These are phyloP conservation scores for Phalacrocorax pelagicus DNA, from an alignment of 2,113 vertebrate species.

Conservation along the genomic window DNA sequence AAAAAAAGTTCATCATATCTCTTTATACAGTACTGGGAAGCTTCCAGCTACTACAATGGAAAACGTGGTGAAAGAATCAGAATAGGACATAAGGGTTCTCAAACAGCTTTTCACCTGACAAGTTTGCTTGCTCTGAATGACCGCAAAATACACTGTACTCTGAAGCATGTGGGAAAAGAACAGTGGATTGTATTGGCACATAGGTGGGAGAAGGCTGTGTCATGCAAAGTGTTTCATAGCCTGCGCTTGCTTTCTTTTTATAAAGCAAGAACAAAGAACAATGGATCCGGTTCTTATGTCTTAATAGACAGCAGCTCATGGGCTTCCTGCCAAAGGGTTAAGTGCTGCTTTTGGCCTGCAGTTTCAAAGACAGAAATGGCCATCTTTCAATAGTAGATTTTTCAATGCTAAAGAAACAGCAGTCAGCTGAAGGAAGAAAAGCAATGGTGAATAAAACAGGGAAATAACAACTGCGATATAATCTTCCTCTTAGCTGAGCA, in stretches of 20 bases:
- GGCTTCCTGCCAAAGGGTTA: background rate
- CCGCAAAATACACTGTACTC: background rate
- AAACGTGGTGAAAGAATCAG: background rate
- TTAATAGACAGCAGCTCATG: background rate
- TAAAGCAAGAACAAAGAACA: background rate
- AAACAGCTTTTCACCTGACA: background rate
- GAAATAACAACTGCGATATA: background rate
- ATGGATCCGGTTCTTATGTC: background rate
- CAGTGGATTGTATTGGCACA: background rate
- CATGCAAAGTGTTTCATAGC: background rate
- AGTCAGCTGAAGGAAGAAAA: background rate
- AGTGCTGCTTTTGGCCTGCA: background rate
- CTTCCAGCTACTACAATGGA: background rate
- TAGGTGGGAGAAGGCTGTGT: background rate
- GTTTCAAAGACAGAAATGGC: background rate
- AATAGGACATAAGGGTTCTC: background rate
- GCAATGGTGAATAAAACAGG: background rate
- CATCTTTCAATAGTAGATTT: background rate
- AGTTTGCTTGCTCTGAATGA: background rate
- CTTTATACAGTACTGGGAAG: background rate
- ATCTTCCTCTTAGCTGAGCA: background rate
- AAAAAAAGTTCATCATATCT: background rate
- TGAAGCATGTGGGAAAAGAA: background rate
- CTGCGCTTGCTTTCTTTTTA: background rate
- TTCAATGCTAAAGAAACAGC: background rate